Evolutionary conservation across 2,888 invertebrate species (phyloP).

Genomic region (Plagodis pulveraria): DNA sequence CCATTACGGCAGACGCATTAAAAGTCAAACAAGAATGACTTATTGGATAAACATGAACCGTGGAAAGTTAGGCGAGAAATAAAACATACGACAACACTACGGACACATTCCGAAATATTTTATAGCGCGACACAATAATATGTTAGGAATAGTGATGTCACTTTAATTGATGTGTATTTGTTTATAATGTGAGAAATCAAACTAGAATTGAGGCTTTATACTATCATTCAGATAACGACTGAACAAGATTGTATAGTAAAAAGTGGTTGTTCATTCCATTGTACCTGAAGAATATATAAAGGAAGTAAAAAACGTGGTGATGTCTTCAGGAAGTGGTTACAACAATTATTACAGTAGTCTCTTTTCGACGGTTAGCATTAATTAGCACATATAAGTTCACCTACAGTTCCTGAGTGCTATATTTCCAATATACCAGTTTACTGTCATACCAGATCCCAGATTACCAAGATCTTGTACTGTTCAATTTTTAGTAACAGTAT

Average conservation of each 20-base stretch:
- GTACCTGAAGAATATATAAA: background rate
- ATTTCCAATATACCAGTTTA: no score
- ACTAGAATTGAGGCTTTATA: constrained; percentile 7
- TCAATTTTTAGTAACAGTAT: no score
- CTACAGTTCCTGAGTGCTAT: no score
- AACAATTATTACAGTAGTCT: background rate
- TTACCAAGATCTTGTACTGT: no score
- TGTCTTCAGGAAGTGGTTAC: background rate
- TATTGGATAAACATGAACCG: constrained; percentile 22
- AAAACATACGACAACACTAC: constrained; percentile 16
- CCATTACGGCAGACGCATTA: constrained; percentile 14
- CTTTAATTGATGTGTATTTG: constrained; percentile 18
- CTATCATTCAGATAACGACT: background rate
- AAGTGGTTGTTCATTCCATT: background rate
- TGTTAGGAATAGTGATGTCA: constrained; percentile 20
- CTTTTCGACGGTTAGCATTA: background rate
- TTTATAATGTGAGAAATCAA: constrained; percentile 17
- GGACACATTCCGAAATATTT: constrained; percentile 16
- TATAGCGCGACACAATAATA: constrained; percentile 15
- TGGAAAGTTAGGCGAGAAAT: constrained; percentile 13
- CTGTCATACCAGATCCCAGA: no score
- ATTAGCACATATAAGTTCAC: no score
- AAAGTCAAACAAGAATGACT: constrained; percentile 30
- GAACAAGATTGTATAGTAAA: background rate
- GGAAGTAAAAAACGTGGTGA: background rate